phyloP scores from a whole-genome alignment of 2,888 invertebrate species.

The Cantharis rustica region DNA sequence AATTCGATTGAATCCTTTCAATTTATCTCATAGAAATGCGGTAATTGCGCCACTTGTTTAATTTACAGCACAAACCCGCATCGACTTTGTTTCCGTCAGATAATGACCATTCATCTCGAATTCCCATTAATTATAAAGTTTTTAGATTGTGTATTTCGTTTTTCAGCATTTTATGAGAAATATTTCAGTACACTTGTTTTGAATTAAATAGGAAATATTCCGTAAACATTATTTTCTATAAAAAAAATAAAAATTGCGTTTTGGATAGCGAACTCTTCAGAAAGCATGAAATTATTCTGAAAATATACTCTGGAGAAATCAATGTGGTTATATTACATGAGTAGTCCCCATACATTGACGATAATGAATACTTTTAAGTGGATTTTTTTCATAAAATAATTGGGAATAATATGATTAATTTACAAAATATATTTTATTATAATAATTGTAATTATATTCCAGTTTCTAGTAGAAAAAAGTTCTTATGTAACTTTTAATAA shows the following conservation, averaged over 20 bases:
- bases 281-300: neutral
- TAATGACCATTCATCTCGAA: slow-evolving; percentile 35
- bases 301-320: neutral
- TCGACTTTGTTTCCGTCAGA: slow-evolving; percentile 41
- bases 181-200: neutral
- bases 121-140: slow-evolving; percentile 25
- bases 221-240: neutral
- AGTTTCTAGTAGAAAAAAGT: too few relatives aligned
- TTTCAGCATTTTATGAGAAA: neutral
- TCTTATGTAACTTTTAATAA: neutral
- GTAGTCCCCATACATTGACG: neutral
- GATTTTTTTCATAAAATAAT: neutral
- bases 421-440: neutral
- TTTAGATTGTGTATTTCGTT: neutral
- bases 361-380: neutral
- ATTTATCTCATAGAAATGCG: slow-evolving; percentile 46
- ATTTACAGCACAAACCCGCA: slow-evolving; percentile 45
- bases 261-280: neutral
- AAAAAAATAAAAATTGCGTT: neutral
- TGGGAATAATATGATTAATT: neutral
- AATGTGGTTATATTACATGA: neutral
- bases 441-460: neutral
- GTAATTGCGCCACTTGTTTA: slow-evolving; percentile 51
- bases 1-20: slow-evolving; percentile 39
- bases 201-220: neutral